Conservation (phyloP, 2,113 vertebrate species). For the Pelvicachromis taeniatus region DNA sequence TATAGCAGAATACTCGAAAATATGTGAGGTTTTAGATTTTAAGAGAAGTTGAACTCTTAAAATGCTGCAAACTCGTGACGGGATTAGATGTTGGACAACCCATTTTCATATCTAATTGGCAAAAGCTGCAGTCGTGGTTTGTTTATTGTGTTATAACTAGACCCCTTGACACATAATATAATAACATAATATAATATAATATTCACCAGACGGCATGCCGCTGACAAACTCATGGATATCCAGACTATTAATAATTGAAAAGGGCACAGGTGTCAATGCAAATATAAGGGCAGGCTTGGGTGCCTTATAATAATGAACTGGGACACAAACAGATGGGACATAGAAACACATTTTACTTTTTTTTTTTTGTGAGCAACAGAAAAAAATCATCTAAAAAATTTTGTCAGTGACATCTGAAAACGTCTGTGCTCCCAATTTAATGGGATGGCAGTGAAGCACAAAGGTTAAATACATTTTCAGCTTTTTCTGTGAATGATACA, state of each 20-base stretch:
- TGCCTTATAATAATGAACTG: neutral
- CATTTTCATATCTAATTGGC: neutral
- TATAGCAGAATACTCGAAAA: neutral
- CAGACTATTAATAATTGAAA: constrained; percentile 55
- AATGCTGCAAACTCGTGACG: neutral
- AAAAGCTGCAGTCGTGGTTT: neutral
- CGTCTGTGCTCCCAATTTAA: neutral
- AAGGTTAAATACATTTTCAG: neutral
- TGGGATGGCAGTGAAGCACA: neutral
- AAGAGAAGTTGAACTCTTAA: neutral
- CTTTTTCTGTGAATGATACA: neutral
- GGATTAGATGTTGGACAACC: neutral
- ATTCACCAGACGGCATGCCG: constrained; percentile 35
- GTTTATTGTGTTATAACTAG: neutral
- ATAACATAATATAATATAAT: constrained; percentile 35
- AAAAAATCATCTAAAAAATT: neutral
- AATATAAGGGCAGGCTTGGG: neutral
- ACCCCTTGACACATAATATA: constrained; percentile 7
- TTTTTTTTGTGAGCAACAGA: neutral
- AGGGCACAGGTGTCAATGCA: constrained; percentile 43
- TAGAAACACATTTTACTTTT: no score
- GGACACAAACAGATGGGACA: neutral
- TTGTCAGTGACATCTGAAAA: neutral
- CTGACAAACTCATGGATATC: constrained; percentile 43
- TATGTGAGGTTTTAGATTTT: neutral